A percentile compares a stretch with the other conserved stretches of the same genome.
These are phyloP conservation scores for Pentalonia nigronervosa DNA, from an alignment of 1,140 invertebrate species.

Conservation along the genomic window DNA sequence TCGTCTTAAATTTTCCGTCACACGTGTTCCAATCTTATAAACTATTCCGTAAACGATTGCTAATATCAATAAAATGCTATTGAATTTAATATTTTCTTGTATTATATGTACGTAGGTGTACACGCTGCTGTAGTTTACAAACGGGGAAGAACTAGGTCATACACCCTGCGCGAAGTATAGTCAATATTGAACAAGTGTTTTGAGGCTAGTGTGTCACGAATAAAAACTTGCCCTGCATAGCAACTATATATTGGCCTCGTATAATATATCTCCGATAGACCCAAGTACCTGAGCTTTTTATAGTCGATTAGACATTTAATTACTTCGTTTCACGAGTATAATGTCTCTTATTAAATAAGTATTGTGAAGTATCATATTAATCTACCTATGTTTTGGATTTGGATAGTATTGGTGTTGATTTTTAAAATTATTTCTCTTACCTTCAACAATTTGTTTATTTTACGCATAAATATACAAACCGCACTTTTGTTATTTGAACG, in stretches of 20 bases:
- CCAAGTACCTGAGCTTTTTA: not conserved
- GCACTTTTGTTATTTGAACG: not conserved
- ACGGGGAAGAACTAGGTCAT: not conserved
- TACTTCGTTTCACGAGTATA: not conserved
- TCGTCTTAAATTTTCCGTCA: not conserved
- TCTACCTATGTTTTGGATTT: not conserved
- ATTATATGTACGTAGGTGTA: not conserved
- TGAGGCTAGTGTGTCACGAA: conserved; percentile 27
- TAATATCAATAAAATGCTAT: not conserved
- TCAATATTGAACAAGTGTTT: conserved; percentile 18
- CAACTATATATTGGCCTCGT: not conserved
- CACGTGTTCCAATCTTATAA: not conserved
- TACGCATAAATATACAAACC: not conserved
- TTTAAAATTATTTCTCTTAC: not conserved
- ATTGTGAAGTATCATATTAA: not conserved
- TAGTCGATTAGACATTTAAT: not conserved
- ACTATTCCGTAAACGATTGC: not conserved
- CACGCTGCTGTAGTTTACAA: not conserved
- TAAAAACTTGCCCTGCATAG: conserved; percentile 23
- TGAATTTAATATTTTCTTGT: not conserved
- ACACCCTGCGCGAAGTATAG: not conserved
- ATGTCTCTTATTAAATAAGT: not conserved
- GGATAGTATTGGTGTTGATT: not conserved
- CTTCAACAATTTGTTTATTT: not conserved
- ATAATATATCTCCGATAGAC: not conserved